phyloP scores from a whole-genome alignment of 2,888 invertebrate genomes.

The Melipona beecheii region DNA sequence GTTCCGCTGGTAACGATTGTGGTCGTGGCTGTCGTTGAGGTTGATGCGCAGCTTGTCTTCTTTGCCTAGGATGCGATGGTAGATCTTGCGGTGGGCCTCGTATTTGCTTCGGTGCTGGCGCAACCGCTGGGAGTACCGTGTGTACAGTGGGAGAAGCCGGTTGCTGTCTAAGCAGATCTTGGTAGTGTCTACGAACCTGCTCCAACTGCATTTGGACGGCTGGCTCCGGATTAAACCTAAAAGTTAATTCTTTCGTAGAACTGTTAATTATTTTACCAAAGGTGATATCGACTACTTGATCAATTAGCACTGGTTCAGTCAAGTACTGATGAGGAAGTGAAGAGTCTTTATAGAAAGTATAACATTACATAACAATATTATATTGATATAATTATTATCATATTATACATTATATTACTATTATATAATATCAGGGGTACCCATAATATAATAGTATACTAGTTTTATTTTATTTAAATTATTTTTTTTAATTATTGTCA shows the following conservation, averaged over 20 bases:
- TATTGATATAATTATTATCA: too few species aligned
- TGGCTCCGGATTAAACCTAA: slow-evolving; percentile 72
- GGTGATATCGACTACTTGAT: too few species aligned
- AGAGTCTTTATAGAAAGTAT: too few species aligned
- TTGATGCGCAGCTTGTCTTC: slow-evolving; percentile 41
- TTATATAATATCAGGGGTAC: too few species aligned
- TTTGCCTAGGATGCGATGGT: slow-evolving; percentile 9
- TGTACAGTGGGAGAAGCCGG: slow-evolving; percentile 7
- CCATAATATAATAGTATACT: too few species aligned
- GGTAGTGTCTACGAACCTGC: slow-evolving; percentile 62
- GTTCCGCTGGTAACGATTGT: slow-evolving; percentile 71
- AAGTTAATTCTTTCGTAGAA: slow-evolving; percentile 6
- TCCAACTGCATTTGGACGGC: slow-evolving; percentile 56
- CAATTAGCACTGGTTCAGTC: neutral
- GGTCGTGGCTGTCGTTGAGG: slow-evolving; percentile 21
- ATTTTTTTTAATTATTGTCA: too few species aligned
- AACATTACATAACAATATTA: too few species aligned
- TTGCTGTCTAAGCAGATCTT: slow-evolving; percentile 34
- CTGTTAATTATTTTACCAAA: neutral
- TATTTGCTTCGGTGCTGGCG: neutral
- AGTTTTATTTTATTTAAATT: too few species aligned
- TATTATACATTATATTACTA: too few species aligned
- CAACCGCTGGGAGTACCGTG: slow-evolving; percentile 49
- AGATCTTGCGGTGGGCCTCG: neutral
- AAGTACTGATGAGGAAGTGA: too few species aligned